Base-by-base conservation (phyloP, 2,113 vertebrate genomes). In the Procavia capensis region DNA sequence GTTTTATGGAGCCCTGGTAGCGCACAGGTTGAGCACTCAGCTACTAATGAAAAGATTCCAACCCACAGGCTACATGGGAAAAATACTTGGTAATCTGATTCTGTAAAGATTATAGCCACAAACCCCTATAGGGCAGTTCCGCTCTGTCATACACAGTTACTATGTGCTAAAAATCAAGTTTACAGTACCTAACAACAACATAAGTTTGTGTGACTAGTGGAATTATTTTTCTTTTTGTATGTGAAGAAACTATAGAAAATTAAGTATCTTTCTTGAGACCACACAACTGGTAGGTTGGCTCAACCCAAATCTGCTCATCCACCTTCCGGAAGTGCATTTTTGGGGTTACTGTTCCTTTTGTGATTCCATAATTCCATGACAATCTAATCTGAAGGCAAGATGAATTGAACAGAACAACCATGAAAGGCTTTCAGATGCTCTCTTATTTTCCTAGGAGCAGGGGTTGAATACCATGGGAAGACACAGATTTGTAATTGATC, bases 361-460 rank as follows among this genome's bases (percentile, higher is more conserved):
- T 24, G 17, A 54, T 89, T 22, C 5, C 9, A 54, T 76, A 94
- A 20, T 76, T 92, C 54, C 70, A 6, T 85, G 68, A 78, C 50
- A 50, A 6, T 19, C n/a, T 76, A 82, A 72, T 59, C 6, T 47
- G 45, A 85, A 43, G 41, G 31, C 45, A 88, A 91, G 45, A 81
- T 79, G 75, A 87, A 90, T 17, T 80, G 17, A 85, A 82, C 54
- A 91, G 64, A 61, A 84, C 34, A 86, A 14, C 22, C 36, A 20
- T 19, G 34, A 45, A 43, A 93, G 81, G 4, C 24, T 72, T 61
- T 78, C 39, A 74, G 31, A 45, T 66, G 22, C 20, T 14, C 7
- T 92, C 88, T 89, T 61, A 74, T 91, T 93, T 90, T 88, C 80
- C 27, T 74, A 50, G 7, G 36, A 91, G 27, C n/a, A 89, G 22